Percentiles rank a stretch among this genome's conserved stretches.
These are phyloP conservation scores for Nematopogon swammerdamellus DNA, from an alignment of 2,888 invertebrate genomes.

Conservation along the genomic window DNA sequence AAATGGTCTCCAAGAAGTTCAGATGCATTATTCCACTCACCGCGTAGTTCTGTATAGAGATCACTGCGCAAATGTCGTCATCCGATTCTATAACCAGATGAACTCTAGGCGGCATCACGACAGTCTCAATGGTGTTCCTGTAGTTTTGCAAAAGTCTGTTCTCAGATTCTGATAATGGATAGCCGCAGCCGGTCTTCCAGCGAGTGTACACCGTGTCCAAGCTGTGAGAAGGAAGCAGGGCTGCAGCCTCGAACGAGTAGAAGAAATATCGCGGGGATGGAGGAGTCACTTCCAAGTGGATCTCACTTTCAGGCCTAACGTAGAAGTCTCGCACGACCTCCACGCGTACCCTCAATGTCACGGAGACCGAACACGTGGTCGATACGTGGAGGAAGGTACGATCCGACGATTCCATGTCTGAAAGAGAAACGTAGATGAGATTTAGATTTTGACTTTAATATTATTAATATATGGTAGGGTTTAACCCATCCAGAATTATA, in stretches of 20 bases:
- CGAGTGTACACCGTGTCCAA: background rate
- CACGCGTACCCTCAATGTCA: background rate
- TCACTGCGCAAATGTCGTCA: conserved; percentile 33
- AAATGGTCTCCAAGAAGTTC: too few species aligned
- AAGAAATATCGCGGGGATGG: background rate
- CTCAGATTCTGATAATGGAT: background rate
- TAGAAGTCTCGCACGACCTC: background rate
- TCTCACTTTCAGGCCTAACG: background rate
- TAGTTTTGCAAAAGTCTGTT: background rate
- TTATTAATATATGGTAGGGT: too few species aligned
- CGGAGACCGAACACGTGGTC: background rate
- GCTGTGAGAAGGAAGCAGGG: background rate
- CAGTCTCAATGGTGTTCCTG: background rate
- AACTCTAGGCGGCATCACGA: conserved; percentile 17
- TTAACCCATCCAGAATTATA: too few species aligned
- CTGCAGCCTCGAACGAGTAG: background rate
- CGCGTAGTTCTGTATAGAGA: conserved; percentile 33
- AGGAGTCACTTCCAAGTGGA: background rate
- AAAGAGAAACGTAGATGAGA: too few species aligned
- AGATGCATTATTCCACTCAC: conserved; percentile 15
- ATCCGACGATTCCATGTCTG: background rate
- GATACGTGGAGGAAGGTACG: background rate
- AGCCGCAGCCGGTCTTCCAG: background rate
- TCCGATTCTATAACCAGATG: conserved; percentile 28
- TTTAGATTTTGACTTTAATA: too few species aligned